A percentile compares a stretch with the other conserved stretches of the same genome.
These are phyloP conservation scores for Craseonycteris thonglongyai DNA, from an alignment of 2,113 vertebrate species.

Conservation along the genomic window DNA sequence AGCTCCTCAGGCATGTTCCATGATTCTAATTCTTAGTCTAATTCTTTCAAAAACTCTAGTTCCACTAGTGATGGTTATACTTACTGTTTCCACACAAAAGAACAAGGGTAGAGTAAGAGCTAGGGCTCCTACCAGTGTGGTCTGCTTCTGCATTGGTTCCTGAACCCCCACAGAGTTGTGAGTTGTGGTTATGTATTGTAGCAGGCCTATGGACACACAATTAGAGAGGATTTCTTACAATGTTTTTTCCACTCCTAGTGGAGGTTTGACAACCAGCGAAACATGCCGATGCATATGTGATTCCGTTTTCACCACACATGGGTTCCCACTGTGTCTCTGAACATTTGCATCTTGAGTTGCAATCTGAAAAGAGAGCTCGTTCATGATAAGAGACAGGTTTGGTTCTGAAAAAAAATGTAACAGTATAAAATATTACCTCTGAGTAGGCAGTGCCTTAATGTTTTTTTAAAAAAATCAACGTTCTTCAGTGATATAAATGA, in stretches of 20 bases:
- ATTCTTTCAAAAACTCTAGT: not conserved
- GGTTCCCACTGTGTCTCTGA: constrained; percentile 89
- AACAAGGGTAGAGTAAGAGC: not conserved
- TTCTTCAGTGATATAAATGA: not conserved
- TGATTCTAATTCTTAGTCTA: not conserved
- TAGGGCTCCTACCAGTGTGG: not conserved
- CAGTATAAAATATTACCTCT: constrained; percentile 3
- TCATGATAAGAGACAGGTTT: constrained; percentile 72
- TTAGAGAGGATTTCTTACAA: constrained; percentile 76
- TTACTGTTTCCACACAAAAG: not conserved
- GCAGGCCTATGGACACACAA: not conserved
- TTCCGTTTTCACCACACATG: constrained; percentile 89
- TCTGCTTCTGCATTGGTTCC: not conserved
- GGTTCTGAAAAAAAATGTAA: constrained; percentile 75
- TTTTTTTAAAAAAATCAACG: not conserved
- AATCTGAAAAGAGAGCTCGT: constrained; percentile 83
- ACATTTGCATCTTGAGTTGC: constrained; percentile 86
- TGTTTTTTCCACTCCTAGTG: constrained; percentile 79
- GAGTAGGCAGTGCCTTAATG: not conserved
- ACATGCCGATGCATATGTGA: constrained; percentile 91
- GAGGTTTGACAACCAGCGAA: constrained; percentile 88
- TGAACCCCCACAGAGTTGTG: not conserved
- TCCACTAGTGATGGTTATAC: not conserved
- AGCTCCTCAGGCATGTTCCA: not conserved
- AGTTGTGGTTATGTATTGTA: not conserved